Conservation (phyloP, 37 sponge, comb jelly and placozoan species). For the Hormiphora californensis region DNA sequence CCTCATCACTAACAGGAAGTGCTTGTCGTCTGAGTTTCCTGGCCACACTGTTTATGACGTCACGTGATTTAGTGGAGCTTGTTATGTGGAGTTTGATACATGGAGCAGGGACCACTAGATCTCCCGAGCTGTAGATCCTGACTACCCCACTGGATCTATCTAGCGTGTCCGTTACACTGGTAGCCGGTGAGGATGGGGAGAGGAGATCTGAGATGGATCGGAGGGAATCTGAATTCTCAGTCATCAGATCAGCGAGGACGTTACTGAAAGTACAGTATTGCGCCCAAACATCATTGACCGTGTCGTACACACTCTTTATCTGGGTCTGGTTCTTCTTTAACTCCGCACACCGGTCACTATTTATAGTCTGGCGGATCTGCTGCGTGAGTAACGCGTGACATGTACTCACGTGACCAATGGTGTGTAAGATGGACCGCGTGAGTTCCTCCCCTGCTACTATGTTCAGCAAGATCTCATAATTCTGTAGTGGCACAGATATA, state of each 20-base stretch:
- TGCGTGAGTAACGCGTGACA: slow-evolving; percentile 40
- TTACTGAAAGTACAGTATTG: not conserved
- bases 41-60: slow-evolving; percentile 42
- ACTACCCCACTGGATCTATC: slow-evolving; percentile 4
- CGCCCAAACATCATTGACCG: not conserved
- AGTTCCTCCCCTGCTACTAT: not conserved
- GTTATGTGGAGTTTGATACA: slow-evolving; percentile 49
- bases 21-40: slow-evolving; percentile 40
- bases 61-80: slow-evolving; percentile 13
- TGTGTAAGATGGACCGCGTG: slow-evolving; percentile 4
- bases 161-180: slow-evolving; percentile 31
- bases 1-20: not conserved
- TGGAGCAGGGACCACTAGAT: not conserved
- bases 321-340: not conserved
- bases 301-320: slow-evolving; percentile 16
- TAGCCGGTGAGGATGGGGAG: slow-evolving; percentile 14
- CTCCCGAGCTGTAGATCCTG: slow-evolving; percentile 15
- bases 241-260: slow-evolving; percentile 12
- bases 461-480: slow-evolving; percentile 45
- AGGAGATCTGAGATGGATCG: slow-evolving; percentile 6
- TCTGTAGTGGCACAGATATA: slow-evolving; percentile 32
- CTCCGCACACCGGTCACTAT: not conserved
- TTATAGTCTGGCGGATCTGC: slow-evolving; percentile 29
- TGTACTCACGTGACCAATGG: slow-evolving; percentile 20
- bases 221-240: not conserved